phyloP scores from a whole-genome alignment of 1,140 invertebrate species.

The Mizuhopecten yessoensis region DNA sequence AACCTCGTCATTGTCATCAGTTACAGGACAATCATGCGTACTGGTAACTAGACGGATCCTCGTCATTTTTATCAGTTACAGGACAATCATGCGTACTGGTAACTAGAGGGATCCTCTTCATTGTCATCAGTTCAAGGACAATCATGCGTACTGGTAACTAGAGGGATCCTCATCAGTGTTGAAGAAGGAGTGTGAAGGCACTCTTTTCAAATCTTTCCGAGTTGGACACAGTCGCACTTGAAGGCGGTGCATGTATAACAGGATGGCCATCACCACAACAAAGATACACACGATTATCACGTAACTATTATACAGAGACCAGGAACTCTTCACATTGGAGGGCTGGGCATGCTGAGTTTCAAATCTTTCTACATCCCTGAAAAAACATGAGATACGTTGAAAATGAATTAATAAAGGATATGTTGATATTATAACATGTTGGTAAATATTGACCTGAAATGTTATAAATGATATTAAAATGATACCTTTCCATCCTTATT shows the following conservation, averaged over 20 bases:
- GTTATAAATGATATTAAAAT: too few relatives aligned
- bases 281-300: constrained; percentile 73
- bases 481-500: too few relatives aligned
- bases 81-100: too few relatives aligned
- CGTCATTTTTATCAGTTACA: too few relatives aligned
- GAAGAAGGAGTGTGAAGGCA: constrained; percentile 78
- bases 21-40: too few relatives aligned
- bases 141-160: background rate
- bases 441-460: too few relatives aligned
- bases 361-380: constrained; percentile 60
- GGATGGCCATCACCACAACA: constrained; percentile 76
- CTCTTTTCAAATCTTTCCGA: constrained; percentile 64
- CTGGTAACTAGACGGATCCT: too few relatives aligned
- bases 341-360: constrained; percentile 43
- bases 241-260: constrained; percentile 72
- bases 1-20: too few relatives aligned
- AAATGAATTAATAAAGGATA: too few relatives aligned
- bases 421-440: too few relatives aligned
- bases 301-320: constrained; percentile 65
- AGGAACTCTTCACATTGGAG: constrained; percentile 48
- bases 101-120: too few relatives aligned
- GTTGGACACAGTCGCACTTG: constrained; percentile 62
- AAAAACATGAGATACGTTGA: background rate
- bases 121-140: too few relatives aligned
- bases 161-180: constrained; percentile 71